Percentiles rank a stretch among this genome's conserved stretches.
These are phyloP conservation scores for Galerucella nymphaeae DNA, from an alignment of 2,888 invertebrate species.

Conservation along the genomic window DNA sequence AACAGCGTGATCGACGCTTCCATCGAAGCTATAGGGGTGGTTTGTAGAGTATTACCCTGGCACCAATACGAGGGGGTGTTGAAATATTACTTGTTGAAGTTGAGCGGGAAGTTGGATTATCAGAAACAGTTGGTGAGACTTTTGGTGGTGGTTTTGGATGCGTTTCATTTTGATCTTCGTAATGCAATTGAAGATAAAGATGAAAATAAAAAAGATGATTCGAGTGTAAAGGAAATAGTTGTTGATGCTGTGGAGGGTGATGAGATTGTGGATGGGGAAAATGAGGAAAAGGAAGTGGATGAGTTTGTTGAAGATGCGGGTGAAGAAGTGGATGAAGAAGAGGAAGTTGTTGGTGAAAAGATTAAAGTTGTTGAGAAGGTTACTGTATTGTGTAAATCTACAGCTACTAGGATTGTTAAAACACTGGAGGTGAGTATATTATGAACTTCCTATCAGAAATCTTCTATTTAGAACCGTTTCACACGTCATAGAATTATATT, in stretches of 20 bases:
- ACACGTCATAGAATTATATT: too few relatives aligned
- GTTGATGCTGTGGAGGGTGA: conserved; percentile 38
- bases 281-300: conserved; percentile 60
- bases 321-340: conserved; percentile 56
- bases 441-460: too few relatives aligned
- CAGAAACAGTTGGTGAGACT: conserved; percentile 87
- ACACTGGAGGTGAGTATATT: conserved; percentile 56
- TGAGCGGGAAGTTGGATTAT: conserved; percentile 77
- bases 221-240: conserved; percentile 49
- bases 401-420: conserved; percentile 79
- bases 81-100: conserved; percentile 81
- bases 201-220: conserved; percentile 24
- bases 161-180: conserved; percentile 91
- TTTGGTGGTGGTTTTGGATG: conserved; percentile 83
- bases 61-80: conserved; percentile 86
- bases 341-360: conserved; percentile 38
- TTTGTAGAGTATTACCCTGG: conserved; percentile 88
- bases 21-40: conserved; percentile 81
- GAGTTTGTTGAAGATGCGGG: conserved; percentile 62
- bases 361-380: conserved; percentile 64
- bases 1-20: conserved; percentile 87
- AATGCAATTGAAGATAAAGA: conserved; percentile 64
- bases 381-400: conserved; percentile 73
- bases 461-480: too few relatives aligned
- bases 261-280: conserved; percentile 45